Evolutionary conservation across 1,140 invertebrate species (phyloP), one percentile per base, ranked within the genome.

Genomic region (Maconellicoccus hirsutus): DNA sequence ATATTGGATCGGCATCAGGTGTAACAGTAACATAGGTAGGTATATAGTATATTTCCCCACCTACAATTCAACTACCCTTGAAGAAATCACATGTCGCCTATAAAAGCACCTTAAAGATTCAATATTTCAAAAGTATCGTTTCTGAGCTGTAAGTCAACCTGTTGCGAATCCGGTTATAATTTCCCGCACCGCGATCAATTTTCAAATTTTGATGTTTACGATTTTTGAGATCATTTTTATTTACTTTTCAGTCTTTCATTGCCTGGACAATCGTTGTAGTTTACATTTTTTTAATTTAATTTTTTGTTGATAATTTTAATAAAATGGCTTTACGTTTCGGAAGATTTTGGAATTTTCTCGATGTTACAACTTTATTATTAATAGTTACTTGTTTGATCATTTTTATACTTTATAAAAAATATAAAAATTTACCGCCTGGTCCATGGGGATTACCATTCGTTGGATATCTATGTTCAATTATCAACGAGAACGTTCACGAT

Each of bases 401-500:
- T 1, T 1, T 66, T 23, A 6, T 66, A 26, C 1, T 25, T 23
- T 66, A 66, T 26, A 66, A 22, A 66, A 66, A 66, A 23, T 66
- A 66, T 26, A 66, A 26, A 66, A 66, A 66, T 66, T 78, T 93
- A 71, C 92, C 92, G 0, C 92, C 93, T 0, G 92, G 93, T 1
- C 93, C 93, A 0, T 89, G 87, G 86, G 90, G 91, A 0, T 76
- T 91, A 12, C 92, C 92, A 6, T 80, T 94, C 59, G 79, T 93
- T 63, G 93, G 93, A 12, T 93, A 89, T 76, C 79, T 94, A 39
- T 66, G 25, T 25, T 70, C 70, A 16, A 87, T 89, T 0, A 91
- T 89, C 78, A 89, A 86, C 71, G 84, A 84, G 38, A 85, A 88
- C 74, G 83, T 88, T 29, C 91, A 94, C 80, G 83, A 90, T n/a